Base-by-base conservation (phyloP, 2,113 vertebrate genomes). In the Centropristis striata region DNA sequence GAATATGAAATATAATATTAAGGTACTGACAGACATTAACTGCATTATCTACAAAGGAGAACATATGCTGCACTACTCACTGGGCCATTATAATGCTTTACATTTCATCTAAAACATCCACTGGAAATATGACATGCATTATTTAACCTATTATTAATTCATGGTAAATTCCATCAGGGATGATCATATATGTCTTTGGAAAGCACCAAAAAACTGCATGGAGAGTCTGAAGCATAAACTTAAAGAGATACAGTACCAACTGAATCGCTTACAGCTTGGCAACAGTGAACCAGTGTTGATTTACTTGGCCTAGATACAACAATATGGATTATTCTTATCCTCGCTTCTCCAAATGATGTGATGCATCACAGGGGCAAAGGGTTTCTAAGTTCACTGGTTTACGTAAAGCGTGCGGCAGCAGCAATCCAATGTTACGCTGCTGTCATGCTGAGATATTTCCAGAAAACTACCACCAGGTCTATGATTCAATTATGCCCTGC, bases 261-360 rank as follows among this genome's bases (percentile, higher is more conserved):
- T 53, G 60, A 77, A 74, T 72, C 36, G 28, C 82, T 66, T 51
- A 61, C 80, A 82, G 81, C 86, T 61, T 75, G 81, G 83, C 86
- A 86, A 55, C 74, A 77, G 51, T 21, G 68, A 75, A 59, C 84
- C 83, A 42, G 64, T 75, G 85, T 88, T 91, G 89, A 90, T 91
- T 65, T 86, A 77, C 85, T 86, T 92, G 90, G 90, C 92, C 92
- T 87, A 91, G 84, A 92, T 92, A 92, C 92, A 90, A 89, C 83
- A 85, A 83, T 86, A 88, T 85, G 76, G 87, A 93, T 93, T 90
- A 90, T 85, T 90, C 85, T 86, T 81, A 89, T 88, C 80, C 84
- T 50, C 57, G 46, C 80, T 72, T 68, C 66, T 71, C 70, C 14
- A 4, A 25, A 32, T 84, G 65, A 79, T 79, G 54, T 72, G 78